Evolutionary conservation across 2,113 vertebrate genomes (phyloP).

Genomic region (Bambusicola thoracicus): DNA sequence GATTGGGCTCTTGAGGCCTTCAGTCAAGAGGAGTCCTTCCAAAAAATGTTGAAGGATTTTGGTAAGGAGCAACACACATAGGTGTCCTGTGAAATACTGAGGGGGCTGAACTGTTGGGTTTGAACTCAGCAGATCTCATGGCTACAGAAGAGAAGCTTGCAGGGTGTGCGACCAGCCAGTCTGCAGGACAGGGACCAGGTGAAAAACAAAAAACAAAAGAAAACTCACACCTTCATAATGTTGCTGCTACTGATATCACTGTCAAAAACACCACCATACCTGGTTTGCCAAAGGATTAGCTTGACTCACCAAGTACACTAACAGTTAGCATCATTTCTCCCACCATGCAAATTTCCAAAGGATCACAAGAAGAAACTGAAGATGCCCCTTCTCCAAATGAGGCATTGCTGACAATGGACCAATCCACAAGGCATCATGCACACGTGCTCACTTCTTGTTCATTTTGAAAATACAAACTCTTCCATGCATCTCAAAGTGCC

Average conservation of each 20-base stretch:
- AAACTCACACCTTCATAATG: not conserved
- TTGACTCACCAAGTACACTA: not conserved
- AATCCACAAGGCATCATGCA: not conserved
- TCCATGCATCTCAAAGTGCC: not conserved
- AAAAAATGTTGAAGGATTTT: constrained; percentile 57
- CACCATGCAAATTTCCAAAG: not conserved
- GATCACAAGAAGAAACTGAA: accelerated
- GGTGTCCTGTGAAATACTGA: not conserved
- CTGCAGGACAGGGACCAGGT: not conserved
- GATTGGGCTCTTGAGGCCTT: constrained; percentile 57
- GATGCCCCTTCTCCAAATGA: not conserved
- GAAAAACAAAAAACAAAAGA: not conserved
- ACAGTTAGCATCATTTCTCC: not conserved
- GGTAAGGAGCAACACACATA: not conserved
- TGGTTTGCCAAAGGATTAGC: not conserved
- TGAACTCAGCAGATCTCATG: not conserved
- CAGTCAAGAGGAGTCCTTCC: constrained; percentile 57
- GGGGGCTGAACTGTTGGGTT: not conserved
- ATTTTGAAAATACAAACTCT: not conserved
- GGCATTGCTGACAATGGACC: not conserved
- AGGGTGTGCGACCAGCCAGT: not conserved
- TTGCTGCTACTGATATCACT: accelerated
- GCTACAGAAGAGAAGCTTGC: accelerated
- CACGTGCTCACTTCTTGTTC: not conserved
- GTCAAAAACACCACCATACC: not conserved